phyloP scores from a whole-genome alignment of 92 coral and sea anemone genomes.

The Muricea muricata region DNA sequence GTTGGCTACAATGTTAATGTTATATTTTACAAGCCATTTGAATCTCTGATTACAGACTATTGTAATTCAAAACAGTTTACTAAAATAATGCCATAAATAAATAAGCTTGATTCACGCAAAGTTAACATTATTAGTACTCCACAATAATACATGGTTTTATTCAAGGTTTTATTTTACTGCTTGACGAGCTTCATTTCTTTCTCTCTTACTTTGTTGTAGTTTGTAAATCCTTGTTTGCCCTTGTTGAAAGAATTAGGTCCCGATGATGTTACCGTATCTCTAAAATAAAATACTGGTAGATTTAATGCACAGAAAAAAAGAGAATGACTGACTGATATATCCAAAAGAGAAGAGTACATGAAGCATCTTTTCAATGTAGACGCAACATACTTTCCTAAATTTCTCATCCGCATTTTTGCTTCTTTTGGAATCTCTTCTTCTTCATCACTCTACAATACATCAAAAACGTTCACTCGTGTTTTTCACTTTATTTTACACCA shows the following conservation, averaged over 20 bases:
- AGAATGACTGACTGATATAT: too few relatives aligned
- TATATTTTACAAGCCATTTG: too few relatives aligned
- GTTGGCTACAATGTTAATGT: too few relatives aligned
- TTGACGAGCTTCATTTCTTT: conserved; percentile 74
- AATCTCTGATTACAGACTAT: too few relatives aligned
- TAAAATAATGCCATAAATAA: too few relatives aligned
- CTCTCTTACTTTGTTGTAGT: conserved; percentile 79
- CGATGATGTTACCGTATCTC: conserved; percentile 93
- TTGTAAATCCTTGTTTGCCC: conserved; percentile 85
- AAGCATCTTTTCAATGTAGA: background rate
- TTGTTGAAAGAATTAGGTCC: conserved; percentile 98
- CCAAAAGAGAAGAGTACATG: too few relatives aligned
- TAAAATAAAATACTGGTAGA: conserved; percentile 46
- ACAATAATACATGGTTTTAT: too few relatives aligned
- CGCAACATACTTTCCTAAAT: conserved; percentile 84
- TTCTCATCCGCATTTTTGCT: conserved; percentile 98
- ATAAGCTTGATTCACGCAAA: too few relatives aligned
- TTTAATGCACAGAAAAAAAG: background rate
- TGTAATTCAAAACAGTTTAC: too few relatives aligned
- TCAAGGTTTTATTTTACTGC: too few relatives aligned
- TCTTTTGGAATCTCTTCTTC: conserved; percentile 98
- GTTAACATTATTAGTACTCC: too few relatives aligned
- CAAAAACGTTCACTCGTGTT: background rate
- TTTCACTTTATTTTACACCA: too few relatives aligned
- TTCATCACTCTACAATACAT: conserved; percentile 75